phyloP scores from a whole-genome alignment of 2,113 vertebrate species.

The Lepidothrix coronata region DNA sequence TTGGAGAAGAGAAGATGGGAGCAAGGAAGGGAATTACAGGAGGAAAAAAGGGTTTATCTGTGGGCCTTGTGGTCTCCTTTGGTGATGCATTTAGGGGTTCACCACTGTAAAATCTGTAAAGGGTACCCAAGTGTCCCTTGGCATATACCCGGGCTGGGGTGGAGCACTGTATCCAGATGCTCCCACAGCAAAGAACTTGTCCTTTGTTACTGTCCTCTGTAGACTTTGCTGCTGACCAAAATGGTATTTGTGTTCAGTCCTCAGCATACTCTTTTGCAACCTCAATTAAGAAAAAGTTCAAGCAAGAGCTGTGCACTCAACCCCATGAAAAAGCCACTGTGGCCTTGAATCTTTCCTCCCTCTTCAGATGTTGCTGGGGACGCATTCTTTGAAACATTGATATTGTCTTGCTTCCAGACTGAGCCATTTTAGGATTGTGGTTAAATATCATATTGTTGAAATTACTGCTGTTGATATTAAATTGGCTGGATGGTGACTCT shows the following conservation, averaged over 20 bases:
- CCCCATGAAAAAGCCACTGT: not conserved
- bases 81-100: not conserved
- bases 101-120: not conserved
- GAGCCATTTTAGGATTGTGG: conserved; percentile 54
- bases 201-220: not conserved
- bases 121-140: not conserved
- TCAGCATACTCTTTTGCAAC: conserved; percentile 30
- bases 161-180: accelerated
- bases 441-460: conserved; percentile 65
- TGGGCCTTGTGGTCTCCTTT: not conserved
- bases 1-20: not conserved
- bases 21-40: not conserved
- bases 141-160: not conserved
- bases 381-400: not conserved
- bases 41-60: not conserved
- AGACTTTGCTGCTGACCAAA: not conserved
- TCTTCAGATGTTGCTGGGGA: conserved; percentile 28
- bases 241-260: not conserved
- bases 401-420: not conserved
- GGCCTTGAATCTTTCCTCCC: not conserved
- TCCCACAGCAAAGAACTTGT: not conserved
- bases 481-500: conserved; percentile 61
- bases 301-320: not conserved
- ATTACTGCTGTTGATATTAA: conserved; percentile 67
- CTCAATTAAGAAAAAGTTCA: conserved; percentile 14